Percentiles rank a stretch among this genome's conserved stretches.
phyloP scores from a whole-genome alignment of 2,113 vertebrate genomes.

The Zosterops hypoxanthus region DNA sequence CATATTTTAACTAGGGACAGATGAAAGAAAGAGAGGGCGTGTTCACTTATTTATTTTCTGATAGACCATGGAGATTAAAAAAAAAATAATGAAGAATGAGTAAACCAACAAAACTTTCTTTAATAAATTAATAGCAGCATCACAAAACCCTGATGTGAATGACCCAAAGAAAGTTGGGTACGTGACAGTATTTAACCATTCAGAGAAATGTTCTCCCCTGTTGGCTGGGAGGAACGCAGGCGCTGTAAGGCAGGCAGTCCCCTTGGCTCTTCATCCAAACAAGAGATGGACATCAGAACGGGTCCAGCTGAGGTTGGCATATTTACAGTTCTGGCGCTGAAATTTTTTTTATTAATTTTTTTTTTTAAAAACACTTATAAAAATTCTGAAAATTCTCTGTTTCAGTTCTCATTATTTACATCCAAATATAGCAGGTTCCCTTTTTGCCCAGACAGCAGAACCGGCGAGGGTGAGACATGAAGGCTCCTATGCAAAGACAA shows the following conservation, averaged over 20 bases:
- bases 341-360: neutral
- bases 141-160: constrained; percentile 65
- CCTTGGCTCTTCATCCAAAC: neutral
- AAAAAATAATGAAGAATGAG: constrained; percentile 1
- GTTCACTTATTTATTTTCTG: constrained; percentile 9
- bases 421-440: neutral
- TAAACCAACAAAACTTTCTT: constrained; percentile 59
- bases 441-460: neutral
- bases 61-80: neutral
- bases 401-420: constrained; percentile 51
- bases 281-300: neutral
- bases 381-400: constrained; percentile 48
- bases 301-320: neutral
- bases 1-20: neutral
- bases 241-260: neutral
- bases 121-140: constrained; percentile 72
- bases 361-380: constrained; percentile 48
- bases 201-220: neutral
- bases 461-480: neutral
- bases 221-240: neutral
- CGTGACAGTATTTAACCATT: constrained; percentile 43
- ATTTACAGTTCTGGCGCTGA: constrained; percentile 30
- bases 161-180: constrained; percentile 44
- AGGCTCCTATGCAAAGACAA: neutral
- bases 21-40: neutral